A percentile compares a stretch with the other conserved stretches of the same genome.
Conservation (phyloP, 30 jellyfish, hydroid and myxozoan genomes). For the Cassiopea andromeda region DNA sequence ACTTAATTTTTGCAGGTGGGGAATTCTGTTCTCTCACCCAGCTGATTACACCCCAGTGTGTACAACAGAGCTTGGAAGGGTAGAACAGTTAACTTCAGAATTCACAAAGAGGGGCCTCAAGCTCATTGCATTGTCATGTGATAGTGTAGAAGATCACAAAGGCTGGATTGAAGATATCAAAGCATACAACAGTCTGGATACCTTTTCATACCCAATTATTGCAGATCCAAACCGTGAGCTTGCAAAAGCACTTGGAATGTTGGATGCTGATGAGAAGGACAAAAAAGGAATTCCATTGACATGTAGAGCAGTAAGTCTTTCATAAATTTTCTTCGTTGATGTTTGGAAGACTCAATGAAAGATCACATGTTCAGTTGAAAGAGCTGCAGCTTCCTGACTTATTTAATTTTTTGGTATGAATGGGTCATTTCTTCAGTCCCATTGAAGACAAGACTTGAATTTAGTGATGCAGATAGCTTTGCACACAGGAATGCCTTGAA, state of each 20-base stretch:
- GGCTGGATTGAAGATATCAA: conserved; percentile 97
- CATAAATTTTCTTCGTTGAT: neutral
- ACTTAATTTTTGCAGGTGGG: conserved; percentile 80
- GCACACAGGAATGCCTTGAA: too few species aligned
- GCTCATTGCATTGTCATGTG: conserved; percentile 94
- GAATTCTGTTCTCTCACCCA: conserved; percentile 97
- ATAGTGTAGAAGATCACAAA: conserved; percentile 89
- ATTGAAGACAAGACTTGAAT: too few species aligned
- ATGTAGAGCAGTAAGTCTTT: conserved; percentile 89
- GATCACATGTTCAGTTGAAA: neutral
- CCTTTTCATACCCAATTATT: conserved; percentile 89
- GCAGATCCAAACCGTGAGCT: conserved; percentile 94
- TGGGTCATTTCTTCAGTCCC: too few species aligned
- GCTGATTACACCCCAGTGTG: conserved; percentile 99
- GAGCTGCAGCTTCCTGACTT: too few species aligned
- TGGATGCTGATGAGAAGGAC: conserved; percentile 97
- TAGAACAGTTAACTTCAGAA: conserved; percentile 80
- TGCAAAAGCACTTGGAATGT: conserved; percentile 90
- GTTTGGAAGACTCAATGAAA: neutral
- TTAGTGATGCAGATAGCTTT: too few species aligned
- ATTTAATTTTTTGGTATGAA: too few species aligned
- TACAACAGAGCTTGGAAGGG: conserved; percentile 96
- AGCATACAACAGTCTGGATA: conserved; percentile 58
- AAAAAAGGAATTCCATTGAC: conserved; percentile 84
- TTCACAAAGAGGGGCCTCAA: conserved; percentile 89